phyloP scores from a whole-genome alignment of 2,888 invertebrate genomes.

The Chirona hameri region DNA sequence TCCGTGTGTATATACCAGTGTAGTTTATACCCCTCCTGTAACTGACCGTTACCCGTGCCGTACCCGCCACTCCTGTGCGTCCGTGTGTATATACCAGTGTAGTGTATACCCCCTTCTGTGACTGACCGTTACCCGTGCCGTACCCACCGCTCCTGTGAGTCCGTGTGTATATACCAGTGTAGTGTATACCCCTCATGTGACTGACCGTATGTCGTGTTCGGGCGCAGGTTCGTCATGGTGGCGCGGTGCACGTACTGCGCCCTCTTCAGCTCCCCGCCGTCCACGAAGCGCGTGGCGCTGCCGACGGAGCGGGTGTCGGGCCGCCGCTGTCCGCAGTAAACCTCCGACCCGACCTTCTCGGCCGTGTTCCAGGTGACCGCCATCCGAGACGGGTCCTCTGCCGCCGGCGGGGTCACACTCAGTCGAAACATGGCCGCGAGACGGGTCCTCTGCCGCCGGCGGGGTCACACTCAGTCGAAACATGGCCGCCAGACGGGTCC shows the following conservation, averaged over 20 bases:
- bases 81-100: too few relatives aligned
- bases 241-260: slow-evolving; percentile 77
- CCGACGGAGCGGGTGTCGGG: slow-evolving; percentile 50
- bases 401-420: too few relatives aligned
- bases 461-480: too few relatives aligned
- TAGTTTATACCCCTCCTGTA: not conserved
- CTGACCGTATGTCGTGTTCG: slow-evolving; percentile 36
- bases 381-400: slow-evolving; percentile 52
- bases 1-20: not conserved
- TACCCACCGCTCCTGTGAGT: too few relatives aligned
- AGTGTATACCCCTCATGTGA: not conserved
- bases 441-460: too few relatives aligned
- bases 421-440: too few relatives aligned
- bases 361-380: slow-evolving; percentile 81
- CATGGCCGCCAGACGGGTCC: too few relatives aligned
- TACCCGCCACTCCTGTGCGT: too few relatives aligned
- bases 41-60: too few relatives aligned
- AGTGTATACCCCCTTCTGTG: too few relatives aligned
- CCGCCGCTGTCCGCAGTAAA: slow-evolving; percentile 68
- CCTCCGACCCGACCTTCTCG: slow-evolving; percentile 62
- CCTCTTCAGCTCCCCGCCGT: slow-evolving; percentile 64
- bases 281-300: slow-evolving; percentile 61
- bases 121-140: too few relatives aligned
- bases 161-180: too few relatives aligned
- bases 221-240: slow-evolving; percentile 47